Conservation (phyloP, 2,113 vertebrate genomes). For the Oreotrochilus melanogaster region DNA sequence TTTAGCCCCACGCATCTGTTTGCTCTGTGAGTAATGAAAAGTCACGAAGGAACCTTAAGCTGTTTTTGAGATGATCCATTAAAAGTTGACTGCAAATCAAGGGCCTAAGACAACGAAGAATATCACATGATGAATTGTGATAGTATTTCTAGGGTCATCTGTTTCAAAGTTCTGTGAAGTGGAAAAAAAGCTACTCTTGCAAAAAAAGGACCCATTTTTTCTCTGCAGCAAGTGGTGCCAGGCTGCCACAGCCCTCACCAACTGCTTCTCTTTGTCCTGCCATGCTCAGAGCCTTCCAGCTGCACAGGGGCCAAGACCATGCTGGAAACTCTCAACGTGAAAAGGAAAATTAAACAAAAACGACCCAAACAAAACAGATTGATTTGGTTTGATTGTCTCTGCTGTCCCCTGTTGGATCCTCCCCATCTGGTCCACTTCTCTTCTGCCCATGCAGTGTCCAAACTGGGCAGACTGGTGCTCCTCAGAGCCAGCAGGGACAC, state of each 20-base stretch:
- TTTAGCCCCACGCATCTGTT: neutral
- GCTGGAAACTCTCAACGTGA: neutral
- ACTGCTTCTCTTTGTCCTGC: neutral
- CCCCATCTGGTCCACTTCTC: neutral
- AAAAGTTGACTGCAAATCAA: neutral
- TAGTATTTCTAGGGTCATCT: neutral
- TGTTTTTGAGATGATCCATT: neutral
- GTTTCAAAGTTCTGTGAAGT: too few species aligned
- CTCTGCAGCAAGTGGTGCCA: neutral
- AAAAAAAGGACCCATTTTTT: neutral
- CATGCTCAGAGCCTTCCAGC: neutral
- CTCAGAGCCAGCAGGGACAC: neutral
- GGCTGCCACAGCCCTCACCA: too few species aligned
- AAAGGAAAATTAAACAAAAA: neutral
- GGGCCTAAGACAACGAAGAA: neutral
- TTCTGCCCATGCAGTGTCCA: neutral
- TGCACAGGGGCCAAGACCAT: too few species aligned
- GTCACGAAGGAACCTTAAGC: neutral
- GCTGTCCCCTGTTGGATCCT: neutral
- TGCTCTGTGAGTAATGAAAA: neutral
- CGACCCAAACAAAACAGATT: neutral
- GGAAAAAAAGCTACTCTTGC: neutral
- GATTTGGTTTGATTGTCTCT: neutral
- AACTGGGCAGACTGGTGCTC: neutral
- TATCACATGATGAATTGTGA: neutral